phyloP scores from a whole-genome alignment of 2,113 vertebrate genomes.

The Percopsis transmontana region DNA sequence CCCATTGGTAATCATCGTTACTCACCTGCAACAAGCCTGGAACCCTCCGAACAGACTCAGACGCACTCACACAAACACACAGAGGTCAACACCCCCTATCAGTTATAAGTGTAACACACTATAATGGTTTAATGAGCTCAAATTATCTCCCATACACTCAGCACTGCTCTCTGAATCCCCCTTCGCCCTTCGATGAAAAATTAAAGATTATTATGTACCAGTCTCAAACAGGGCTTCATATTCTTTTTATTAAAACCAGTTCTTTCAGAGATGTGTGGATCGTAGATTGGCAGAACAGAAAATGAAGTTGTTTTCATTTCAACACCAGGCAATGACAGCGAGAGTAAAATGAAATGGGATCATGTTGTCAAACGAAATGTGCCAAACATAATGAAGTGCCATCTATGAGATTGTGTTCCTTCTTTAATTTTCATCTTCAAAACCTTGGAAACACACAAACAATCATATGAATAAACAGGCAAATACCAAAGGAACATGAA shows the following conservation, averaged over 20 bases:
- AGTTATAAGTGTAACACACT: slow-evolving; percentile 20
- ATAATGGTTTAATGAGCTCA: slow-evolving; percentile 37
- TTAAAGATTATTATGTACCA: slow-evolving; percentile 4
- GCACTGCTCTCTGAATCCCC: slow-evolving; percentile 22
- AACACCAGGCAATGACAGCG: slow-evolving; percentile 25
- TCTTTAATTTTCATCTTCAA: slow-evolving; percentile 43
- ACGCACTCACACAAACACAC: not conserved
- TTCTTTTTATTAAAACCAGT: slow-evolving; percentile 16
- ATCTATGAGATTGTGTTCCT: slow-evolving; percentile 33
- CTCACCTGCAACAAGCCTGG: slow-evolving; percentile 6
- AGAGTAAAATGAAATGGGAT: slow-evolving; percentile 38
- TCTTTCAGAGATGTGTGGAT: slow-evolving; percentile 2
- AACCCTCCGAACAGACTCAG: not conserved
- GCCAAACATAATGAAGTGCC: slow-evolving; percentile 48
- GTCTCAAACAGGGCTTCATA: not conserved
- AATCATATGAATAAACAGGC: not conserved
- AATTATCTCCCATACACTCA: slow-evolving; percentile 38
- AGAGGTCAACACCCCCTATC: slow-evolving; percentile 5
- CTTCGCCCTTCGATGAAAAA: slow-evolving; percentile 24
- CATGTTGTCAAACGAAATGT: slow-evolving; percentile 51
- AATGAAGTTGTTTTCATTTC: slow-evolving; percentile 42
- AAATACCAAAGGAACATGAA: slow-evolving; percentile 37
- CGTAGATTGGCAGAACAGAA: slow-evolving; percentile 9
- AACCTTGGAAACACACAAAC: slow-evolving; percentile 36
- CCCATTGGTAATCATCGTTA: slow-evolving; percentile 54